Base-by-base conservation (phyloP, 2,888 invertebrate species). In the Drosophila suboccidentalis region DNA sequence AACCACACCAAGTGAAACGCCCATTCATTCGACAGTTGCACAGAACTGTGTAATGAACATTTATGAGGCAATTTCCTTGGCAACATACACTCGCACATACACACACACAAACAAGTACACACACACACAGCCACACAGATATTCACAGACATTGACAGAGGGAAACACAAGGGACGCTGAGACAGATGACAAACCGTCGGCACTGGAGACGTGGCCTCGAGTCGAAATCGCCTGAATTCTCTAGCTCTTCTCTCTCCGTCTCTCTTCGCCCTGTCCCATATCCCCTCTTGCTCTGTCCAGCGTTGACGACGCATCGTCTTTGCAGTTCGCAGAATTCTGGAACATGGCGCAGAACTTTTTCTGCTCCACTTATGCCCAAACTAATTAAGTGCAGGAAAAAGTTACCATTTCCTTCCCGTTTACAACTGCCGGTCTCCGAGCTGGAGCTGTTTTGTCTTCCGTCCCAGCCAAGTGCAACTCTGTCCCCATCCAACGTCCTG, bases 361-460 rank as follows among this genome's bases (percentile, higher is more conserved):
- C 86, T 86, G 90, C 86, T 88, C 87, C 86, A 89, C 86, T 89
- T 89, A 86, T 88, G 90, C 86, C 87, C 87, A 86, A 86, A 86
- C 86, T 86, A 89, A 86, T 89, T 86, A 86, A 86, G 86, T 89
- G 88, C 90, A 89, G 90, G 88, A 88, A 86, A 88, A 86, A 89
- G 86, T 87, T 79, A 87, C 88, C 83, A 88, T 76, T 86, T 86
- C 88, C 89, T 76, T 78, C 71, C 87, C 87, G 75, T 72, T 78
- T 68, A 66, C 86, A 87, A 72, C 74, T 75, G 69, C 70, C 78
- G 65, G 60, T 62, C 67, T 57, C 66, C 58, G 47, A 57, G 34
- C 58, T 58, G 50, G 34, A 39, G 46, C 50, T 51, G 55, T 54
- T 71, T 77, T 72, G 68, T 73, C 65, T 65, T 51, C 26, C 61